These are phyloP conservation scores for Diorhabda sublineata DNA, from an alignment of 1,140 invertebrate genomes.

Conservation along the genomic window DNA sequence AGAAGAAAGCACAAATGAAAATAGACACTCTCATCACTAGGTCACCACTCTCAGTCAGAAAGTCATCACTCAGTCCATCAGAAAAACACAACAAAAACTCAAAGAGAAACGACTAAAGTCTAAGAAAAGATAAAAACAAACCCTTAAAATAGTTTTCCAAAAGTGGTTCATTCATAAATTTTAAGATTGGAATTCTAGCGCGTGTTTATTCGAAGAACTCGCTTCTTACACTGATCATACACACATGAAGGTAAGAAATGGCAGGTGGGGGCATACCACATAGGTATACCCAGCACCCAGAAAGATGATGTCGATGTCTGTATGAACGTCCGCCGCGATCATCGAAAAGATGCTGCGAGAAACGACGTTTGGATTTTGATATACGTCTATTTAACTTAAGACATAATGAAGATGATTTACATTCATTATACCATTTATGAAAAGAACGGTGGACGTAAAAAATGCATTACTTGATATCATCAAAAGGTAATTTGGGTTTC, in stretches of 20 bases:
- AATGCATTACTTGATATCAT: too few species aligned
- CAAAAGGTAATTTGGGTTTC: too few species aligned
- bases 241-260: slow-evolving; percentile 47
- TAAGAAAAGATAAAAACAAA: not conserved
- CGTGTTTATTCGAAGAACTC: slow-evolving; percentile 44
- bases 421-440: too few species aligned
- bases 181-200: slow-evolving; percentile 28
- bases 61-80: slow-evolving; percentile 9
- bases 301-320: slow-evolving; percentile 41
- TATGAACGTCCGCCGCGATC: not conserved
- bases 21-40: not conserved
- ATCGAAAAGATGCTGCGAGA: not conserved
- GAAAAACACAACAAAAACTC: not conserved
- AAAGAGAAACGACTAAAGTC: slow-evolving; percentile 9
- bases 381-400: too few species aligned
- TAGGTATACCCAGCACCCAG: slow-evolving; percentile 44
- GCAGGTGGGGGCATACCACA: slow-evolving; percentile 43
- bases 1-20: not conserved
- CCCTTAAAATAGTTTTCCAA: slow-evolving; percentile 9
- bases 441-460: too few species aligned
- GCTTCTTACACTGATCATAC: slow-evolving; percentile 48
- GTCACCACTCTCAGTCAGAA: slow-evolving; percentile 11
- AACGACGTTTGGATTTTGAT: not conserved
- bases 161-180: slow-evolving; percentile 37
- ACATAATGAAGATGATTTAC: too few species aligned